Base-by-base conservation (phyloP, 2,113 vertebrate species). In the Syngnathus typhle region DNA sequence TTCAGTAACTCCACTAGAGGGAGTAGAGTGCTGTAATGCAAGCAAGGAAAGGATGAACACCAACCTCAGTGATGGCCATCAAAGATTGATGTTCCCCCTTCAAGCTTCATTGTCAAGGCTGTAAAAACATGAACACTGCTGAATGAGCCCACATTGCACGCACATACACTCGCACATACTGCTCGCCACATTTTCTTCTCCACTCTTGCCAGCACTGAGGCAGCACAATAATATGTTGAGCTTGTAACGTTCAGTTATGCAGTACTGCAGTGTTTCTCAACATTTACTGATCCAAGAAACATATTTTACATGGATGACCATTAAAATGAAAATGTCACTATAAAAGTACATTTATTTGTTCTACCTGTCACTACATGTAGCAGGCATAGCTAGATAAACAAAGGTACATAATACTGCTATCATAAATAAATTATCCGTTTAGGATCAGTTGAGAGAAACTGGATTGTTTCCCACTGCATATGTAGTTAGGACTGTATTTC, bases 21-120 rank as follows among this genome's bases (percentile, higher is more conserved):
- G 84, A 84, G 85, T 88, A 71, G 61, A 84, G 79, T 1, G 39
- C 70, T 44, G 36, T 27, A 47, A 41, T 64, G 64, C 15, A 11
- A 38, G 2, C 38, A 18, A 56, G 19, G 23, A 43, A 13, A 3
- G 12, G 46, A 4, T 1, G 21, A 44, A 38, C 44, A 37, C 9
- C 23, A 62, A 46, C 65, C 60, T 76, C 60, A 56, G 56, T 66
- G 65, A 71, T 76, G 70, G 67, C n/a, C 68, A 66, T 77, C 38
- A 85, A 87, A 84, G 81, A 84, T 78, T 79, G 75, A 85, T 77
- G 69, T 27, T 65, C 70, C 27, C 62, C 62, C 77, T 76, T 79
- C 75, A 84, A 82, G 80, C 80, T 64, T 84, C 73, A 79, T 74
- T 85, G 63, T 84, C 68, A 78, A 76, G 72, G 62, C 64, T 77